Conservation (phyloP, 2,797 vertebrate species). For the Microctenopoma stevenorrisi region DNA sequence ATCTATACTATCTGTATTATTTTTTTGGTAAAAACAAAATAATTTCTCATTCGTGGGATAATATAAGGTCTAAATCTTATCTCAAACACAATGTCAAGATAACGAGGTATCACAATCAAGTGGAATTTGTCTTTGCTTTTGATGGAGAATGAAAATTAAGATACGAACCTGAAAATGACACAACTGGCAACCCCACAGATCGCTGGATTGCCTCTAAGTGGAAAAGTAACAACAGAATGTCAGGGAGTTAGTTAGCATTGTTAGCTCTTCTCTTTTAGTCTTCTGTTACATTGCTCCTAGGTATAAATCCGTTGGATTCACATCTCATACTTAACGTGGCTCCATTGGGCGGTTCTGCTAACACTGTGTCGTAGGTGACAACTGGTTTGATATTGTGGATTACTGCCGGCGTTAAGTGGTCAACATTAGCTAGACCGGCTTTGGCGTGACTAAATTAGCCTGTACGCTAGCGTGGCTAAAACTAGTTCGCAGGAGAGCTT, state of each 20-base stretch:
- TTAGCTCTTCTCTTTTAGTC: no score
- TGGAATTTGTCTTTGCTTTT: background rate
- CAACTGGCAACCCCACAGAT: conserved; percentile 42
- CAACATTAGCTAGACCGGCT: background rate
- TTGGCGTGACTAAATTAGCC: conserved; percentile 22
- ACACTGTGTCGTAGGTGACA: background rate
- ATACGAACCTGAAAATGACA: conserved; percentile 9
- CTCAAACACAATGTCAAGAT: fast-evolving
- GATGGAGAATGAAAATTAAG: background rate
- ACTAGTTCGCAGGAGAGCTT: conserved; percentile 36
- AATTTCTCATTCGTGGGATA: no score
- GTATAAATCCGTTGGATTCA: background rate
- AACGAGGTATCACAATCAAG: background rate
- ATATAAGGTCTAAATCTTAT: no score
- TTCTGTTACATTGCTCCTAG: background rate
- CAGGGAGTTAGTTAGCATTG: conserved; percentile 20
- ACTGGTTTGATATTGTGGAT: background rate
- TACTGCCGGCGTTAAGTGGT: background rate
- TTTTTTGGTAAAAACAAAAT: no score
- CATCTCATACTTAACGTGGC: background rate
- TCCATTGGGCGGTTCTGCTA: background rate
- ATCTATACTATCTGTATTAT: no score
- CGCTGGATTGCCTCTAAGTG: background rate
- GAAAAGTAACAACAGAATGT: background rate
- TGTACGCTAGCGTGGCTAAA: conserved; percentile 45